These are phyloP conservation scores for Uromys caudimaculatus DNA, from an alignment of 2,797 vertebrate species.

Conservation along the genomic window DNA sequence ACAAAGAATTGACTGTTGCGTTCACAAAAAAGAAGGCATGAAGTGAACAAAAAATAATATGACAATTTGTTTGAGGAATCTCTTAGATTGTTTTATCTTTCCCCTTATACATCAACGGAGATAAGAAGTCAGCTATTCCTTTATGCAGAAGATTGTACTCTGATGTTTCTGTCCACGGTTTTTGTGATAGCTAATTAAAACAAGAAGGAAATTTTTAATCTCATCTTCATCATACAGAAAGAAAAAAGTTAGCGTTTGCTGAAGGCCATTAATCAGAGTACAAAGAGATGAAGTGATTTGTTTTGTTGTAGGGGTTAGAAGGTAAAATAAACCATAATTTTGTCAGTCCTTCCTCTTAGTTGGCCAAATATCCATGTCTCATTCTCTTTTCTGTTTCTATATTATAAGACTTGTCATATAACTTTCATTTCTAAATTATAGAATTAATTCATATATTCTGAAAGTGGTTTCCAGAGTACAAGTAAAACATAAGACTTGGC, in stretches of 20 bases:
- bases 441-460: not conserved
- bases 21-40: not conserved
- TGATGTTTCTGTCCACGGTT: rapidly evolving
- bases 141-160: not conserved
- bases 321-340: not conserved
- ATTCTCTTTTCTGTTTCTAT: not conserved
- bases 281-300: not conserved
- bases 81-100: not conserved
- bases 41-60: not conserved
- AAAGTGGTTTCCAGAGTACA: not conserved
- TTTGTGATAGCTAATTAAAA: not conserved
- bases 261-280: not conserved
- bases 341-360: not conserved
- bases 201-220: not conserved
- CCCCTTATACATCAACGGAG: not conserved
- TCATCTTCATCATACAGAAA: not conserved
- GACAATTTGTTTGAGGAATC: not conserved
- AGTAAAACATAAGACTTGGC: not conserved
- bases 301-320: not conserved
- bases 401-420: not conserved
- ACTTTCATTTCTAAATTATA: not conserved
- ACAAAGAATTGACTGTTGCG: not conserved
- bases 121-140: not conserved
- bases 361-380: not conserved
- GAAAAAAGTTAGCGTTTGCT: not conserved